phyloP scores from a whole-genome alignment of 2,113 vertebrate species.

The Phalacrocorax carbo region DNA sequence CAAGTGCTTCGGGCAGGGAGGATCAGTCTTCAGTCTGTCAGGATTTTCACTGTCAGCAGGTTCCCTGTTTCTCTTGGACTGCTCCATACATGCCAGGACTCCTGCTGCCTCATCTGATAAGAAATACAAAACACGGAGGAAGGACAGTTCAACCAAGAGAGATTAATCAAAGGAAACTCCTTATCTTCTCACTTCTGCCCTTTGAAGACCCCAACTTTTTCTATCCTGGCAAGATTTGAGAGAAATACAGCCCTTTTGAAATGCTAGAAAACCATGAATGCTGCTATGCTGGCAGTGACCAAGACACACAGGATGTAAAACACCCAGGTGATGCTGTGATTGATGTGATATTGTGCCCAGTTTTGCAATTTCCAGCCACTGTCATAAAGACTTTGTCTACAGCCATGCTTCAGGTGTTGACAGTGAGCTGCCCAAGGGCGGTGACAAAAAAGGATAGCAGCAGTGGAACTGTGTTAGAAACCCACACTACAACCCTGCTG shows the following conservation, averaged over 20 bases:
- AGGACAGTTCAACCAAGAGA: background rate
- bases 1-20: background rate
- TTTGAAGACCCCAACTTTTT: background rate
- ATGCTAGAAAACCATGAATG: background rate
- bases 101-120: background rate
- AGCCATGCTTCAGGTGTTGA: background rate
- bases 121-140: background rate
- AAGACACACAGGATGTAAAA: background rate
- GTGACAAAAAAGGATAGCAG: background rate
- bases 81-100: background rate
- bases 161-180: background rate
- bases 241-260: background rate
- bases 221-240: background rate
- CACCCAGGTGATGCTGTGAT: background rate
- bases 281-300: background rate
- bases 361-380: background rate
- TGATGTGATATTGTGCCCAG: background rate
- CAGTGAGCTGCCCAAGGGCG: background rate
- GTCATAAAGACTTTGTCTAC: background rate
- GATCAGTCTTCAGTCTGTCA: background rate
- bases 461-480: background rate
- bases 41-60: background rate
- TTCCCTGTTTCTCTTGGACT: background rate
- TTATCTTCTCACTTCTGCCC: background rate
- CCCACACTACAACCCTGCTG: fast-evolving